Evolutionary conservation across 37 sponge, comb jelly and placozoan species (phyloP), one percentile per base, ranked within the genome.

Genomic region (Hexactinellida sp.): DNA sequence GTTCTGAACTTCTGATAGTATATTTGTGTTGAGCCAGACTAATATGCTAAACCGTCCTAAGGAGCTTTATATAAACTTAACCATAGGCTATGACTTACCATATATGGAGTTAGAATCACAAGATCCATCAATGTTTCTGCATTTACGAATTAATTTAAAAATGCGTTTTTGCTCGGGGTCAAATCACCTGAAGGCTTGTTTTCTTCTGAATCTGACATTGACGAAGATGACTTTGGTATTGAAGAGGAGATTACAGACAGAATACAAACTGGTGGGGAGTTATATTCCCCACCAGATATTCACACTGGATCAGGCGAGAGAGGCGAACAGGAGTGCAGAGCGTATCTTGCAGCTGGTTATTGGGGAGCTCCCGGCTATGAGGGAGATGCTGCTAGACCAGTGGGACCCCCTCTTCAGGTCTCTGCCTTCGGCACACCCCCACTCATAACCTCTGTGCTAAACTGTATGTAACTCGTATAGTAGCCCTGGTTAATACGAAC

Each of bases 191-290:
- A 63, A 63, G 32, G 13, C 1, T n/a, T 63, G 34, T 63, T 32
- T 28, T 63, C 76, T 63, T 25, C 76, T n/a, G 21, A 25, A 10
- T 25, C 30, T 1, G 76, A 63, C 13, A 10, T 63, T n/a, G 25
- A 23, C 13, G 76, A 32, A 63, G 30, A 10, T 21, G 76, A 63
- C 30, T 63, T 63, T 63, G 76, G 76, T 32, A 63, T 63, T 25
- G 76, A 63, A 63, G 76, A 63, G 13, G 76, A 63, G 76, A 63
- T 63, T 7, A 63, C 76, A 21, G 76, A 63, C 30, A 63, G 76
- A 63, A 63, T 63, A 21, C 76, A 63, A 23, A 63, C 28, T 63
- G 47, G 13, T 41, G 47, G 47, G 47, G 10, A 16, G 47, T 41
- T 41, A 41, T 41, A 41, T 41, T 13, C 47, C 47, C 13, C 47